Base-by-base conservation (phyloP, 2,113 vertebrate genomes). In the Myotis lucifugus region DNA sequence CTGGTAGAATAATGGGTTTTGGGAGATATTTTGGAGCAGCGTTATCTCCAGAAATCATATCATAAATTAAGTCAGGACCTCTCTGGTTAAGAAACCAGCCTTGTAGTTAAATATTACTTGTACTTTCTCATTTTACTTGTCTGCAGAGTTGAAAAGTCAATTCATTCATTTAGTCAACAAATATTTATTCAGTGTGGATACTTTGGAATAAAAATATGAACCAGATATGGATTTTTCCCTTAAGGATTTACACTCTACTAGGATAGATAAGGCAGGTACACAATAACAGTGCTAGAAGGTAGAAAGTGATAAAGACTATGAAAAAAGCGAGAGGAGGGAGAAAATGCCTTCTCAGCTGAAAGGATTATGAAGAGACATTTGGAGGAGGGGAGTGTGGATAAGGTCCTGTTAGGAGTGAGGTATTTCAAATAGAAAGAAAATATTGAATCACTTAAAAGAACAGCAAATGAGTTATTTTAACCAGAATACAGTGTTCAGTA, bases 91-190 rank as follows among this genome's bases (percentile, higher is more conserved):
- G 79, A 93, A 95, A 81, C 8, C 23, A 88, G 3, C 3, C 34
- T 81, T 92, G 27, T 21, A 50, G 3, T 89, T 46, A 88, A 95
- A 73, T 83, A 85, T 61, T 56, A 85, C 46, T 86, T 77, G 1
- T 34, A 77, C 34, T 76, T 69, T 56, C 32, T 79, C 27, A 27
- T 2, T 64, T 79, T 74, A 87, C 12, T 93, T 27, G 29, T 34
- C 14, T 56, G 19, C 59, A 19, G 2, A 84, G 11, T 70, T 93
- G 64, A 78, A 83, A 77, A 61, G 34, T 67, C 82, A 67, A 81
- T 83, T 79, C 42, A 85, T 52, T 34, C 19, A 59, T 50, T 61
- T 34, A 32, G 19, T 72, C 32, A 66, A n/a, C 15, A 90, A 88
- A 46, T 94, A 27, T 73, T 88, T 76, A 77, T 59, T 84, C 18